Evolutionary conservation across 2,797 vertebrate genomes (phyloP).

Genomic region (Gallinago stenura): DNA sequence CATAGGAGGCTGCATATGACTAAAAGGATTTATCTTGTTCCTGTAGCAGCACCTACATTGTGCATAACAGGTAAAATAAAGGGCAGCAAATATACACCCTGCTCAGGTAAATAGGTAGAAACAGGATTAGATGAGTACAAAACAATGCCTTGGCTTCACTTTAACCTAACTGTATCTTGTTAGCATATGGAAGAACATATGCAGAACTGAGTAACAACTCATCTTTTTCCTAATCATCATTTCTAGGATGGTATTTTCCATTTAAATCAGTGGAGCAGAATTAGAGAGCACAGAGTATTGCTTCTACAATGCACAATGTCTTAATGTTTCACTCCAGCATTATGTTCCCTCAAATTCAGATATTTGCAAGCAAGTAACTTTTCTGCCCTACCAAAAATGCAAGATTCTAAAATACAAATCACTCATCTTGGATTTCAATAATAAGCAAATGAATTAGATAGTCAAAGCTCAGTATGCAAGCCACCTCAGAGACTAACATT

Average conservation of each 20-base stretch:
- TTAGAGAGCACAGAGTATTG: not conserved
- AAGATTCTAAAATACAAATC: not conserved
- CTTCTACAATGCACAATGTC: not conserved
- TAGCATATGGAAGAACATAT: not conserved
- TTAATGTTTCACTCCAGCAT: not conserved
- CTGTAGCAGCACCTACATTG: not conserved
- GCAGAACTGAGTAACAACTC: not conserved
- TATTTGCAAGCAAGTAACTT: not conserved
- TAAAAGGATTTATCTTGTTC: constrained; percentile 12
- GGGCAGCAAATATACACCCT: not conserved
- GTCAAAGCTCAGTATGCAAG: not conserved
- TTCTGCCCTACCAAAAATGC: not conserved
- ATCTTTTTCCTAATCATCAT: not conserved
- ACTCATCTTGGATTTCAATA: not conserved
- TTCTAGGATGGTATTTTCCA: not conserved
- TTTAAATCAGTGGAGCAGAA: not conserved
- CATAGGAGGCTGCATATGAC: constrained; percentile 8
- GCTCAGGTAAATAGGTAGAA: not conserved
- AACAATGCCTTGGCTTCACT: not conserved
- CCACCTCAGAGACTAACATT: not conserved
- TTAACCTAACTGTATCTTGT: not conserved
- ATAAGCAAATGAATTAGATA: not conserved
- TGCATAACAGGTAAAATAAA: not conserved
- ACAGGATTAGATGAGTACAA: not conserved
- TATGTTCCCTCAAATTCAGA: accelerated